Base-by-base conservation (phyloP, 2,113 vertebrate genomes). In the Syngnathus scovelli region DNA sequence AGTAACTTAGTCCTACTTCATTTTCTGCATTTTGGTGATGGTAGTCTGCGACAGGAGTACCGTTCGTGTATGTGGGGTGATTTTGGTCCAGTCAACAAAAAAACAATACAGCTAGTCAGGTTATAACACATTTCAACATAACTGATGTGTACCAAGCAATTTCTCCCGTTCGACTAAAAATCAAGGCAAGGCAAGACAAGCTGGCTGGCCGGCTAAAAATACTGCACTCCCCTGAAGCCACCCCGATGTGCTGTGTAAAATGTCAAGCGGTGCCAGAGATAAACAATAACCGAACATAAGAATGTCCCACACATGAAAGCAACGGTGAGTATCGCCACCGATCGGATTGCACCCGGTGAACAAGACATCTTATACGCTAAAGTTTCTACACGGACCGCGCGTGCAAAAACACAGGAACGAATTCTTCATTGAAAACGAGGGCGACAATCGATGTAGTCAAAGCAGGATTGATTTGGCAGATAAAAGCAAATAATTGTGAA, bases 311-410 rank as follows among this genome's bases (percentile, higher is more conserved):
- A 62, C 51, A 19, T 12, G 6, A 23, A 62, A 66, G 27, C 67
- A 43, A 64, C 23, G 48, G 11, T 46, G 56, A 64, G 55, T 54
- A 11, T 49, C 19, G 54, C 49, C 67, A 64, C 49, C 67, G 65
- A 65, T 8, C 37, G 72, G 61, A 77, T 1, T 61, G 64, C 66
- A 69, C 19, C 61, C 60, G 39, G 66, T 71, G 71, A 74, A 70
- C 18, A 69, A 70, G 23, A 59, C 51, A 81, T 69, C 33, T 60
- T 43, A 7, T 79, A 74, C 74, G 77, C 39, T 85, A 82, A 89
- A 89, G 84, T 89, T 89, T 84, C 77, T 27, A 66, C 56, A 62
- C 70, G 61, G 49, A 43, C 72, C 56, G 75, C 62, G 67, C 9
- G 59, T 69, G 67, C 52, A 67, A 19, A 69, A 5, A 58, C 5